Evolutionary conservation across 2,797 vertebrate genomes (phyloP).

Genomic region (Podarcis siculus): DNA sequence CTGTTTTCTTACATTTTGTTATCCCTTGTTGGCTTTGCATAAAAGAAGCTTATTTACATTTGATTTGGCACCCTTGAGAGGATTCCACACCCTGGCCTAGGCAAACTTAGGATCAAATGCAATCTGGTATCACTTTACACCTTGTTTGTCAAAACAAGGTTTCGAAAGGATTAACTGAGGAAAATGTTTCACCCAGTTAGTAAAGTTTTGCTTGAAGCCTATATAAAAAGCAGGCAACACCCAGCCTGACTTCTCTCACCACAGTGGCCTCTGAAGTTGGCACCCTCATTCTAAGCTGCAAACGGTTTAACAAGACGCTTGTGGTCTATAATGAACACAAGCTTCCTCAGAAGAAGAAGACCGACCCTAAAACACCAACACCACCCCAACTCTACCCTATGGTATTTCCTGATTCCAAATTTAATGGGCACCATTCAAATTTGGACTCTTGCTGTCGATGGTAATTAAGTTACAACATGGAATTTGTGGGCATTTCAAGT

Average conservation of each 20-base stretch:
- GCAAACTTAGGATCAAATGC: neutral
- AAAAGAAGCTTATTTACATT: neutral
- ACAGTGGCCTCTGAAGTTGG: slow-evolving; percentile 3
- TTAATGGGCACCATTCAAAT: neutral
- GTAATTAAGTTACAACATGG: slow-evolving; percentile 31
- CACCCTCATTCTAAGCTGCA: neutral
- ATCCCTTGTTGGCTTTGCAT: neutral
- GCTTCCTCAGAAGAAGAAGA: neutral
- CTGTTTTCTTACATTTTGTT: neutral
- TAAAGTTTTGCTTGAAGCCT: neutral
- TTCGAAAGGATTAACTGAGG: slow-evolving; percentile 15
- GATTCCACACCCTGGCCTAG: neutral
- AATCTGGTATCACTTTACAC: neutral
- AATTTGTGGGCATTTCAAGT: slow-evolving; percentile 40
- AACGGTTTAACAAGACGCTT: slow-evolving; percentile 30
- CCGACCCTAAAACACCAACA: neutral
- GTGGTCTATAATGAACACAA: neutral
- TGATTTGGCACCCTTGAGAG: neutral
- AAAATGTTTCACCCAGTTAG: neutral
- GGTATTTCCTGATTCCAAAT: slow-evolving; percentile 39
- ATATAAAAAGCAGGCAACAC: neutral
- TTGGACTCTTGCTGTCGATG: slow-evolving; percentile 1
- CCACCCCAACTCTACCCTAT: neutral
- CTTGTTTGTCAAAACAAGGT: neutral
- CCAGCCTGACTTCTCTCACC: neutral